A percentile compares a stretch with the other conserved stretches of the same genome.
These are phyloP conservation scores for Hylomyscus alleni DNA, from an alignment of 2,797 vertebrate genomes.

Conservation along the genomic window DNA sequence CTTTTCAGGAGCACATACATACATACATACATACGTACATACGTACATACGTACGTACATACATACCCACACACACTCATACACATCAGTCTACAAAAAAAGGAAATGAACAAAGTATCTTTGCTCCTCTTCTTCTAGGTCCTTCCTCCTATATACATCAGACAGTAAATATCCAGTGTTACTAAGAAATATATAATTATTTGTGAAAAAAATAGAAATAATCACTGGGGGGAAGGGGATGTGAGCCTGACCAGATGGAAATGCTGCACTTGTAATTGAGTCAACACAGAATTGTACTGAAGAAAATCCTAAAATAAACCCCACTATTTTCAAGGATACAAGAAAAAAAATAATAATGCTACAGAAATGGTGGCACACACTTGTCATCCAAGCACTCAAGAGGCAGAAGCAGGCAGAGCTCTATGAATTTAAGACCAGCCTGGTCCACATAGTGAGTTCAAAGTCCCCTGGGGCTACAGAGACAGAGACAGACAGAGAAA, in stretches of 20 bases:
- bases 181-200: background rate
- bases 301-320: background rate
- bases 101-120: background rate
- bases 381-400: background rate
- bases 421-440: background rate
- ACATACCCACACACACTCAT: background rate
- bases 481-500: no score
- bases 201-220: constrained; percentile 1
- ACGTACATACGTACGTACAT: background rate
- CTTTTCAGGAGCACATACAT: background rate
- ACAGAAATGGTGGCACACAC: background rate
- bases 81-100: no score
- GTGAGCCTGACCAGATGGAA: background rate
- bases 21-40: background rate
- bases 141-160: background rate
- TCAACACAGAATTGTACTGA: background rate
- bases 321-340: background rate
- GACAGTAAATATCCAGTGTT: background rate
- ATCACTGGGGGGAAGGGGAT: background rate
- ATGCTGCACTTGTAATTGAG: background rate
- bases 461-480: background rate
- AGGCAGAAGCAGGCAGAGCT: background rate
- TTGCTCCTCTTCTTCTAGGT: background rate
- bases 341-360: background rate
- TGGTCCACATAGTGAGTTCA: background rate